Conservation (phyloP, 1,140 invertebrate genomes). For the Stratiolaelaps scimitus region DNA sequence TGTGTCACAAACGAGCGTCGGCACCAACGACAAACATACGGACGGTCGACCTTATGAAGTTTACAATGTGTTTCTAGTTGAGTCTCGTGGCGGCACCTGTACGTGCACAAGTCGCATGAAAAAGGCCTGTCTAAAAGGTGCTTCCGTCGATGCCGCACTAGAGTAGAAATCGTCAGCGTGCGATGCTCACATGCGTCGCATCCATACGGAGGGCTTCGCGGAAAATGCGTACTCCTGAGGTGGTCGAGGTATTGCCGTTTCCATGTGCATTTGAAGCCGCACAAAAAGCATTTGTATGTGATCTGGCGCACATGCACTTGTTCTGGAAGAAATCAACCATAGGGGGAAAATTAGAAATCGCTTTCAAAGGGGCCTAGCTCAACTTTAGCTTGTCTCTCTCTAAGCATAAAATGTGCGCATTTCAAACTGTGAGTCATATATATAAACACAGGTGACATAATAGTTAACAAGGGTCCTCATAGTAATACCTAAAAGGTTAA, state of each 20-base stretch:
- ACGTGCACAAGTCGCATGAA: conserved; percentile 8
- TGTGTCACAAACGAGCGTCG: background rate
- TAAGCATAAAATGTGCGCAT: no score
- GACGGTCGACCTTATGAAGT: conserved; percentile 5
- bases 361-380: no score
- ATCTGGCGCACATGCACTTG: conserved; percentile 8
- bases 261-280: background rate
- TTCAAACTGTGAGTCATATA: no score
- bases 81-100: background rate
- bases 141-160: conserved; percentile 10
- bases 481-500: no score
- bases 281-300: conserved; percentile 8
- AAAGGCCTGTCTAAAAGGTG: conserved; percentile 10
- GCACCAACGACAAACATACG: background rate
- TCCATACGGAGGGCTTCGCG: conserved; percentile 2
- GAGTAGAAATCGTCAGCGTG: background rate
- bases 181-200: conserved; percentile 10
- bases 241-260: conserved; percentile 3
- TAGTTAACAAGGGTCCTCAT: no score
- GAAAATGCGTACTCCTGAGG: background rate
- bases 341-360: background rate
- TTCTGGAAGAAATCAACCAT: background rate
- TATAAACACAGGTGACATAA: no score
- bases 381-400: no score
- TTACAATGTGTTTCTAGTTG: conserved; percentile 15